Evolutionary conservation across 2,113 vertebrate species (phyloP).

Genomic region (Poicephalus gulielmi): DNA sequence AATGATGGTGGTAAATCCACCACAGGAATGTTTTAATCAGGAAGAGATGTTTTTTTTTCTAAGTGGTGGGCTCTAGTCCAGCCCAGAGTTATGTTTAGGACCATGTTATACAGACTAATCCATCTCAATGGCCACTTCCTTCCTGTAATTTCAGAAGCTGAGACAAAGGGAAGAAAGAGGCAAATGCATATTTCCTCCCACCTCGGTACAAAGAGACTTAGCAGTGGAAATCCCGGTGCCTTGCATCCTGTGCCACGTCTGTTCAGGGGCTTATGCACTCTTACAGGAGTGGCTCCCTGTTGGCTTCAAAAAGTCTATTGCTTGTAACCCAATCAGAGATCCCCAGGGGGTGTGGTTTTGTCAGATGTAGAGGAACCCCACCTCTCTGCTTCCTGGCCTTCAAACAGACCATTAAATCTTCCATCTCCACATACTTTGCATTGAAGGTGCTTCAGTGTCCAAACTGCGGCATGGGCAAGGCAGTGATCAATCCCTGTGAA

Average conservation of each 20-base stretch:
- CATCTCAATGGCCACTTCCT: not conserved
- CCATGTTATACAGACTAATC: not conserved
- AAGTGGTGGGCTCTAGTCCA: slow-evolving; percentile 28
- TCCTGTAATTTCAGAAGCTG: not conserved
- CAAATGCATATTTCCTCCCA: not conserved
- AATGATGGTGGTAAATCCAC: slow-evolving; percentile 16
- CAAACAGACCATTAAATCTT: not conserved
- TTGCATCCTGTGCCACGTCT: not conserved
- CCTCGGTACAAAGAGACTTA: not conserved
- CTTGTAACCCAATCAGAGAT: not conserved
- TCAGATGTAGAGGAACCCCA: not conserved
- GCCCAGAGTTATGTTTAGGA: not conserved
- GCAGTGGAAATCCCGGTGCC: not conserved
- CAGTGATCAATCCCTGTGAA: not conserved
- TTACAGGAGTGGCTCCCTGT: not conserved
- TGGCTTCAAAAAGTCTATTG: not conserved
- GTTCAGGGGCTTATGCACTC: not conserved
- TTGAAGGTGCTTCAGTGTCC: not conserved
- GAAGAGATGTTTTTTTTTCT: not conserved
- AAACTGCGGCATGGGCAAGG: not conserved
- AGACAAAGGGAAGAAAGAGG: not conserved
- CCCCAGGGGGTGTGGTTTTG: not conserved
- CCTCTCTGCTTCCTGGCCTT: not conserved
- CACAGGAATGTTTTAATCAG: slow-evolving; percentile 44
- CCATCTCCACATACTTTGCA: not conserved